phyloP scores from a whole-genome alignment of 2,888 invertebrate species.

The Ochropacha duplaris region DNA sequence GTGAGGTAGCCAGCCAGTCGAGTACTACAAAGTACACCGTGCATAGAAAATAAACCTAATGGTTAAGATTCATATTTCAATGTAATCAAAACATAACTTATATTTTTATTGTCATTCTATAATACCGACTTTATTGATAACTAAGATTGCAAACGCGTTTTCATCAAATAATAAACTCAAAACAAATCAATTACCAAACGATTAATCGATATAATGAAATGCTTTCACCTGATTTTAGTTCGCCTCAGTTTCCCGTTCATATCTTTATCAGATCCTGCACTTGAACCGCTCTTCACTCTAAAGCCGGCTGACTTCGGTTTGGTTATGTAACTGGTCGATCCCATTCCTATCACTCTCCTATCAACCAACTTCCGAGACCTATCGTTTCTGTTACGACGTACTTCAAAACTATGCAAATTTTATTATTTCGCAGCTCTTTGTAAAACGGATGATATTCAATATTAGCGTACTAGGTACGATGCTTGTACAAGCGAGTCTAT shows the following conservation, averaged over 20 bases:
- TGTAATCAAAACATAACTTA: too few species aligned
- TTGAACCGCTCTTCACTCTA: conserved; percentile 71
- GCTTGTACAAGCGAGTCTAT: neutral
- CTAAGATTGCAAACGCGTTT: too few species aligned
- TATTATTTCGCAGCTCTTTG: conserved; percentile 11
- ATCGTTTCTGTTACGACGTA: conserved; percentile 7
- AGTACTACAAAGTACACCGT: too few species aligned
- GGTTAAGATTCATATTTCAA: too few species aligned
- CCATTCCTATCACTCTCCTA: conserved; percentile 52
- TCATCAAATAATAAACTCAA: neutral
- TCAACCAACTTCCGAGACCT: conserved; percentile 17
- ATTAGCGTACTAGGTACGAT: neutral
- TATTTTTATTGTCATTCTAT: too few species aligned
- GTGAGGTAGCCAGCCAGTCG: too few species aligned
- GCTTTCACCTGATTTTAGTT: conserved; percentile 64
- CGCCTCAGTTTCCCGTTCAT: conserved; percentile 72
- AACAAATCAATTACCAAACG: neutral
- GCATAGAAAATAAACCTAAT: too few species aligned
- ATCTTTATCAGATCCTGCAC: conserved; percentile 74
- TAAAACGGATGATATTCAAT: conserved; percentile 3
- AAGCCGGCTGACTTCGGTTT: conserved; percentile 67
- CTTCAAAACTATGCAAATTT: conserved; percentile 34
- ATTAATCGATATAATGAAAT: conserved; percentile 6
- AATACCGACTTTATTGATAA: too few species aligned
- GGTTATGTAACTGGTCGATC: conserved; percentile 73